Base-by-base conservation (phyloP, 1,140 invertebrate genomes). In the Drosophila asahinai region DNA sequence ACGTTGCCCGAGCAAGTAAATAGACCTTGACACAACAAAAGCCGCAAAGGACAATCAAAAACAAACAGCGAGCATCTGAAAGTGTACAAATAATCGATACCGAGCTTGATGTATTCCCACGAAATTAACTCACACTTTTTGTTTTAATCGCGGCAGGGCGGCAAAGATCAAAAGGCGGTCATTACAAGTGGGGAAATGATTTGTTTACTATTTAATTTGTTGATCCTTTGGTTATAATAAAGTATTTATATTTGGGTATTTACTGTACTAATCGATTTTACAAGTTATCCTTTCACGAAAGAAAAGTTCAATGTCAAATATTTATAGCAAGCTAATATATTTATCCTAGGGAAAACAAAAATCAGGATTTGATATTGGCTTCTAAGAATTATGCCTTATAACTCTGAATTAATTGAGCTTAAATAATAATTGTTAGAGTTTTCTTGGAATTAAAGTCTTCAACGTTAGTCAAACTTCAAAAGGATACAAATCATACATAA, bases 81-180 rank as follows among this genome's bases (percentile, higher is more conserved):
- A 43, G 11, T 55, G 19, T 9, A 22, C 12, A 11, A 17, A 65
- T 45, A 55, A 79, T 64, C 76, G 60, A 79, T 77, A 70, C 14
- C 43, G 2, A 57, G 22, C n/a, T 12, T 19, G 33, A 33, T 52
- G 25, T 22, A 5, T 14, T 8, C 1, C 25, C 27, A 33, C 45
- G 49, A 40, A 11, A 30, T 7, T 22, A 7, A 14, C 9, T 8
- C 19, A 14, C 19, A 54, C 30, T 15, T 40, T 25, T 12, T 40
- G 60, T 33, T 19, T 15, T 9, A 30, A 22, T 5, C 0, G 19
- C 36, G n/a, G 15, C 7, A 42, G 6, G 14, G 14, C 14, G 36
- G 19, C 17, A 9, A 15, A 5, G 6, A 22, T 15, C 15, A 15
- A 38, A 15, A 38, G 0, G 5, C 7, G 5, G 17, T 2, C 17